Evolutionary conservation across 1,140 invertebrate species (phyloP).

Genomic region (Penaeus indicus): DNA sequence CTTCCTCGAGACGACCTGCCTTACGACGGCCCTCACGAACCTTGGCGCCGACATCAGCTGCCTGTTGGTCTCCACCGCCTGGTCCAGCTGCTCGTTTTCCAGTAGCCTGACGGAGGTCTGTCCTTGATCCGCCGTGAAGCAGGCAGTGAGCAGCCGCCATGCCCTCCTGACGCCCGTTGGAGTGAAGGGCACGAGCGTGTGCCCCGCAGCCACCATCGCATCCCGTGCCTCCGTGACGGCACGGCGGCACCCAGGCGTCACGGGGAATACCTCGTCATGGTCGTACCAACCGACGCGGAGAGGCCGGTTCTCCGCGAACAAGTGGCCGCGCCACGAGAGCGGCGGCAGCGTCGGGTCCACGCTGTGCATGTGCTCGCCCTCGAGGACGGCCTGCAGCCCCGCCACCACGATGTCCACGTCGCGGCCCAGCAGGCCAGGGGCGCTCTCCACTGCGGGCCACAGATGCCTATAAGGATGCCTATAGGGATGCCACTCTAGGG

Average conservation of each 20-base stretch:
- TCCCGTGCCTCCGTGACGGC: conserved; percentile 68
- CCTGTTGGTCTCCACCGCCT: background rate
- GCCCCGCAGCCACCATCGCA: conserved; percentile 25
- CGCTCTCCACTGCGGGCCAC: background rate
- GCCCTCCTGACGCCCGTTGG: conserved; percentile 23
- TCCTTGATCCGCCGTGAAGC: conserved; percentile 37
- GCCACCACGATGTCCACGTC: conserved; percentile 31
- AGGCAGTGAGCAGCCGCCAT: conserved; percentile 15
- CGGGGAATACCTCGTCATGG: conserved; percentile 68
- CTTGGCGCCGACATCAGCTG: conserved; percentile 19
- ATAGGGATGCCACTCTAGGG: no score
- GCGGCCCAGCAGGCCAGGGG: conserved; percentile 19
- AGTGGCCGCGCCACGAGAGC: conserved; percentile 19
- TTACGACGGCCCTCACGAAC: conserved; percentile 9
- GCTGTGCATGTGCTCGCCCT: background rate
- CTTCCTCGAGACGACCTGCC: conserved; percentile 8
- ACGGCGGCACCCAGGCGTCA: conserved; percentile 68
- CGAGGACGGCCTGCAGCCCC: conserved; percentile 23
- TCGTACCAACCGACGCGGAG: conserved; percentile 70
- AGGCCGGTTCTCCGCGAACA: conserved; percentile 57
- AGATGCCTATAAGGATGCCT: background rate
- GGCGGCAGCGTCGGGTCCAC: conserved; percentile 25
- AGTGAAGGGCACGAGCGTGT: conserved; percentile 36
- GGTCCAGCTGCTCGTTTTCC: conserved; percentile 4
- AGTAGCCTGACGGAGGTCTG: background rate